phyloP scores from a whole-genome alignment of 2,888 invertebrate species.

The Synergus umbraculus region DNA sequence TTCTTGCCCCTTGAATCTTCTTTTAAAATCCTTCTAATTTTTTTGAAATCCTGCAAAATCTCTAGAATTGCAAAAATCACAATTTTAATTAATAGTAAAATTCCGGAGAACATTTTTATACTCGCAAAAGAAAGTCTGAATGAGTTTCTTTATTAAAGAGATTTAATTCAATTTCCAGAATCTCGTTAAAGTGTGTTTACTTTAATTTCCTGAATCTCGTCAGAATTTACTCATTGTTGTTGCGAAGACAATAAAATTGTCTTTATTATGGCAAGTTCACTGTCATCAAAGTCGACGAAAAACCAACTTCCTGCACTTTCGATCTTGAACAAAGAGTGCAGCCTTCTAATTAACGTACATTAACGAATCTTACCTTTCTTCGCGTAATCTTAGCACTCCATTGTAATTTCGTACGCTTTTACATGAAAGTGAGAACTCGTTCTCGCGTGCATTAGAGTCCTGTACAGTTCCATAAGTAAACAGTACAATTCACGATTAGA shows the following conservation, averaged over 20 bases:
- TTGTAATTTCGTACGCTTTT: conserved; percentile 56
- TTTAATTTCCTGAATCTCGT: conserved; percentile 14
- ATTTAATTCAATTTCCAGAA: conserved; percentile 19
- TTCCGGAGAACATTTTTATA: not conserved
- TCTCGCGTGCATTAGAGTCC: conserved; percentile 52
- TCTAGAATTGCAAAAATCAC: not conserved
- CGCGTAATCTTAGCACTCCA: conserved; percentile 5
- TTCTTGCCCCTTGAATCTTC: too few relatives aligned
- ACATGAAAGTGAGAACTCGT: conserved; percentile 53
- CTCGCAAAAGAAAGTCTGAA: not conserved
- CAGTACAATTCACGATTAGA: not conserved
- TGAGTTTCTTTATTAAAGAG: not conserved
- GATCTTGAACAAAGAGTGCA: conserved; percentile 35
- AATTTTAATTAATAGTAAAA: too few relatives aligned
- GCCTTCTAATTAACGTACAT: conserved; percentile 23
- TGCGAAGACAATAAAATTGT: conserved; percentile 24
- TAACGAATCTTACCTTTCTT: conserved; percentile 31
- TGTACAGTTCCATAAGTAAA: not conserved
- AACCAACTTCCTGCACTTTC: conserved; percentile 29
- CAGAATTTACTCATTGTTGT: not conserved
- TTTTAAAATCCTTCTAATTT: too few relatives aligned
- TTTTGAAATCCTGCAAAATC: too few relatives aligned
- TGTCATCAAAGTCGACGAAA: not conserved
- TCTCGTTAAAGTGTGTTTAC: not conserved
- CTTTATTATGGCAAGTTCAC: conserved; percentile 30